Evolutionary conservation across 2,113 vertebrate genomes (phyloP).

Genomic region (Toxotes chatareus): DNA sequence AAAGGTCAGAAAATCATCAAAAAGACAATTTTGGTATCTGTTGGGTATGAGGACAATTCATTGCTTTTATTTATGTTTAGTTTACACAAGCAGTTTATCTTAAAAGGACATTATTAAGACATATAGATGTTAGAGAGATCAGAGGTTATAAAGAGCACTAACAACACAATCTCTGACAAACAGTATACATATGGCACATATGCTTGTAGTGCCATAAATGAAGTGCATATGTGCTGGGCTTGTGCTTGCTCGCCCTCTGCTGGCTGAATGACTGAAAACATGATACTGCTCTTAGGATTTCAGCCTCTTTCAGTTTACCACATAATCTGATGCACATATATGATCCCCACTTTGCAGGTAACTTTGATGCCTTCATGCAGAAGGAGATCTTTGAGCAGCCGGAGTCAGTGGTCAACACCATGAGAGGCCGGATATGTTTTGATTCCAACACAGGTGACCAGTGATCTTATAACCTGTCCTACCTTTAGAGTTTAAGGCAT

Average conservation of each 20-base stretch:
- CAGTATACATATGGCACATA: not conserved
- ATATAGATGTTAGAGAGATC: not conserved
- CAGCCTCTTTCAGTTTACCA: not conserved
- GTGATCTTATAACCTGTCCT: slow-evolving; percentile 7
- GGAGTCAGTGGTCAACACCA: slow-evolving; percentile 95
- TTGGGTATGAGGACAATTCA: not conserved
- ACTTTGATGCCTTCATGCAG: slow-evolving; percentile 97
- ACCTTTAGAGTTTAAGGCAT: not conserved
- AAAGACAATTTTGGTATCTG: not conserved
- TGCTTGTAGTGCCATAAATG: not conserved
- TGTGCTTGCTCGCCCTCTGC: slow-evolving; percentile 63
- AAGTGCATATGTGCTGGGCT: not conserved
- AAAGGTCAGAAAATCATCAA: slow-evolving; percentile 85
- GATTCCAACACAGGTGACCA: slow-evolving; percentile 89
- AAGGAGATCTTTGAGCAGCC: slow-evolving; percentile 99
- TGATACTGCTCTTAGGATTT: not conserved
- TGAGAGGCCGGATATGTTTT: slow-evolving; percentile 97
- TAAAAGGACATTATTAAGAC: not conserved
- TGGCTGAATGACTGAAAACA: slow-evolving; percentile 47
- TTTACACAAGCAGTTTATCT: not conserved
- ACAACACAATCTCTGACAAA: too few relatives aligned
- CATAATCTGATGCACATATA: not conserved
- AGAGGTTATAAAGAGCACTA: not conserved
- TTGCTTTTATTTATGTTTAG: not conserved
- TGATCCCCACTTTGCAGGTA: slow-evolving; percentile 81